Conservation (phyloP, 2,797 vertebrate species). For the Lerista edwardsae region DNA sequence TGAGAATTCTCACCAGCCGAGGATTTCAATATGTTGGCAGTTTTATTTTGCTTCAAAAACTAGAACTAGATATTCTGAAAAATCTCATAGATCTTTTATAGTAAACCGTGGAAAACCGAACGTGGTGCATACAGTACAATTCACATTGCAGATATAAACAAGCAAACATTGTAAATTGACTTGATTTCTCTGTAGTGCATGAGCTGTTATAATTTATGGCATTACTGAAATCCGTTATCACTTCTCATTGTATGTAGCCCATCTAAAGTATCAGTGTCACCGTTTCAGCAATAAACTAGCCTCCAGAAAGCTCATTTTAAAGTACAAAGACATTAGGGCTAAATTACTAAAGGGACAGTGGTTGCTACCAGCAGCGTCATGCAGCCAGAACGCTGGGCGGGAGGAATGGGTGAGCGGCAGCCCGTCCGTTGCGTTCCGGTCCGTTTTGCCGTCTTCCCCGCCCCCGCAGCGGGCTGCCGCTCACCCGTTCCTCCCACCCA, state of each 20-base stretch:
- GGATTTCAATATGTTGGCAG: not conserved
- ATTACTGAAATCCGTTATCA: not conserved
- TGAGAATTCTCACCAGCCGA: not conserved
- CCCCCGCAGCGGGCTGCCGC: too few species aligned
- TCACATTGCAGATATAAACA: constrained; percentile 15
- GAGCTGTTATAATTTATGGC: constrained; percentile 9
- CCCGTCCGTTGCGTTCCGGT: too few species aligned
- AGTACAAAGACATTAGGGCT: not conserved
- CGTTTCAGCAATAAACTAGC: constrained; percentile 10
- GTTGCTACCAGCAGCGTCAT: too few species aligned
- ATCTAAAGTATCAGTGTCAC: not conserved
- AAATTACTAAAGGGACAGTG: too few species aligned
- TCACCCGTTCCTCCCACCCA: too few species aligned
- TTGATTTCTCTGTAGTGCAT: not conserved
- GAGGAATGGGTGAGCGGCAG: too few species aligned
- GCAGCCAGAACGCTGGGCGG: too few species aligned
- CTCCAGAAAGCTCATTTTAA: not conserved
- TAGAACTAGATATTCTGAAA: not conserved
- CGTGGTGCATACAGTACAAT: not conserved
- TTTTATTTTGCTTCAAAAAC: not conserved
- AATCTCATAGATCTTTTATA: not conserved
- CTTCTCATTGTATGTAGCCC: not conserved
- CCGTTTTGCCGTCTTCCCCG: too few species aligned
- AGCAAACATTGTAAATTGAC: not conserved
- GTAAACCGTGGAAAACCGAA: not conserved